Base-by-base conservation (phyloP, 2,797 vertebrate species). In the Ptychobarbus kaznakovi region DNA sequence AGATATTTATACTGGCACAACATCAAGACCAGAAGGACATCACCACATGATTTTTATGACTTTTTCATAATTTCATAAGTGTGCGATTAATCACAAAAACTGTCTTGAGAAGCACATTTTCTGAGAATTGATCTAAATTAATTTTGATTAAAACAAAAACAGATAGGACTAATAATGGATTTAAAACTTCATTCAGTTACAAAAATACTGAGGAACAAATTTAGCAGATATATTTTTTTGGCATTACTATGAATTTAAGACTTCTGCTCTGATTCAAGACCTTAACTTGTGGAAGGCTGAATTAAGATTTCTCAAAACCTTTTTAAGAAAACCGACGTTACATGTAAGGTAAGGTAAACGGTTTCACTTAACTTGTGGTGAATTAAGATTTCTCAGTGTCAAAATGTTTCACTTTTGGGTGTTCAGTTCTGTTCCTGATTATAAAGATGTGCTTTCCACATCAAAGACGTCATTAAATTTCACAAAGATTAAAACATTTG, bases 381-480 rank as follows among this genome's bases (percentile, higher is more conserved):
- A 25, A 58, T n/a, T n/a, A 58, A 58, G 7, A 56, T 56, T 56
- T 56, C 18, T 56, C 10, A 56, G 56, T n/a, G n/a, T n/a, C n/a
- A 42, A 6, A 32, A 32, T 32, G 32, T 25, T 13, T 58, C 1
- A 61, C 53, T 25, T 77, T 61, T 42, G 38, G 13, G 22, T 78
- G 53, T 35, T 61, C 7, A 63, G 22, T 38, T 44, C 69, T 35
- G 56, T 46, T 82, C 28, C 56, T 65, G 70, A 74, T 75, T 74
- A 65, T 75, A 82, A 83, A 75, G 72, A 66, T 20, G 42, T 9
- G 78, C 18, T 1, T 80, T 13, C 63, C 44, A 81, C 20, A 44
- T 13, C 32, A 74, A 65, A 66, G 38, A 75, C 2, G 1, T 75
- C 22, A 75, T 42, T 42, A 16, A 16, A 38, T 75, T 75, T 40